Base-by-base conservation (phyloP, 2,113 vertebrate species). In the Alexandromys fortis region DNA sequence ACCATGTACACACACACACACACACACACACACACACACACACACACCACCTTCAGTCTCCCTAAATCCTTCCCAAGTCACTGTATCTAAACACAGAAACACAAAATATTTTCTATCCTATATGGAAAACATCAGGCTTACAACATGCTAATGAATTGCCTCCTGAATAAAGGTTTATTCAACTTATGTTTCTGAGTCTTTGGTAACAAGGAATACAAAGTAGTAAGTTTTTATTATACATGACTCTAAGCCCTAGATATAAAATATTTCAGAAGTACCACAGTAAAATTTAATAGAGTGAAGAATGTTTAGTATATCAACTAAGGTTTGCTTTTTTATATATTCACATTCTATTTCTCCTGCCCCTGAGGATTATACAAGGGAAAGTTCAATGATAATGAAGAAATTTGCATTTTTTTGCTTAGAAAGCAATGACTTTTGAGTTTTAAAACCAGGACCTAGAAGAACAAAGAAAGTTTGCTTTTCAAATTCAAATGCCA, bases 81-180 rank as follows among this genome's bases (percentile, higher is more conserved):
- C 3, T 83, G 6, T 33, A 52, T 76, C 3, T 79, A 85, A 90
- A 87, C 49, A 75, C 35, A 22, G 8, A 58, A 4, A 58, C 61
- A 87, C 21, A 38, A 91, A 89, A 19, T 77, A 86, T 47, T 79
- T 63, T 38, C 49, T 86, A 92, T 83, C 91, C 26, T 2, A 83
- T 22, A 75, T 49, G 86, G 49, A 90, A 95, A 96, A 90, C 77
- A 38, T 73, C 79, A 93, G 52, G 38, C 38, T 86, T 90, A 83
- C 12, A 91, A 78, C 26, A 79, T 75, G 47, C 45, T 86, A 83
- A 72, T 24, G 21, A 24, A 49, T 58, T 76, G 47, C n/a, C 81
- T 49, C 87, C 24, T 70, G 16, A 96, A 68, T 73, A 82, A 96
- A 95, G 47, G 52, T 65, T 82, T 45, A 89, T 35, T 92, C 83